These are phyloP conservation scores for Sebastes ruberrimus DNA, from an alignment of 2,797 vertebrate species.

Conservation along the genomic window DNA sequence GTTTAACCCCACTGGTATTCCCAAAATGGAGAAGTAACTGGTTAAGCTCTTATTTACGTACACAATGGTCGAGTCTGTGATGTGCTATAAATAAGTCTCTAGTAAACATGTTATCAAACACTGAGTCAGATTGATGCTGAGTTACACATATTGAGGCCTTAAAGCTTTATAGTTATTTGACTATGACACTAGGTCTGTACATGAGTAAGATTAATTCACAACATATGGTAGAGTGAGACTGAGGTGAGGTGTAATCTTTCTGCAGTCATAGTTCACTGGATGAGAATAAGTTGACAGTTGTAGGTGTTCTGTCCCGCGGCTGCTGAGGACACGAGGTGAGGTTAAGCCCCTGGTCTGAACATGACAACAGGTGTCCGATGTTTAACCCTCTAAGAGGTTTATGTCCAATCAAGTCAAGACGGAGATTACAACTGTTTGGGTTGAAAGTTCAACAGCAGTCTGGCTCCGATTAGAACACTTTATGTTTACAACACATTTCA, in stretches of 20 bases:
- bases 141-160: not conserved
- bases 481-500: not conserved
- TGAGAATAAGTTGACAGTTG: not conserved
- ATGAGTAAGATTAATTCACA: not conserved
- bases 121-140: not conserved
- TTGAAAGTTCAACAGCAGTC: conserved; percentile 21
- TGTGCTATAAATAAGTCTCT: not conserved
- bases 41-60: conserved; percentile 8
- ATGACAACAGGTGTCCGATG: conserved; percentile 36
- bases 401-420: conserved; percentile 74
- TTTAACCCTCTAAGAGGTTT: conserved; percentile 78
- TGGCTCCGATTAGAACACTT: conserved; percentile 9
- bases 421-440: conserved; percentile 63
- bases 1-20: not conserved
- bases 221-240: not conserved
- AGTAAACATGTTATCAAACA: not conserved
- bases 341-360: conserved; percentile 49
- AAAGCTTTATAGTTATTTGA: not conserved
- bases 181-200: not conserved
- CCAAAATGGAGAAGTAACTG: conserved; percentile 3
- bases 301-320: not conserved
- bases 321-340: conserved; percentile 21
- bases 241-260: not conserved
- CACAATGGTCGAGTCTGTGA: not conserved
- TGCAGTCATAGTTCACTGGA: not conserved